A percentile compares a stretch with the other conserved stretches of the same genome.
Evolutionary conservation across 2,113 vertebrate species (phyloP).

Genomic region (Uria aalge): DNA sequence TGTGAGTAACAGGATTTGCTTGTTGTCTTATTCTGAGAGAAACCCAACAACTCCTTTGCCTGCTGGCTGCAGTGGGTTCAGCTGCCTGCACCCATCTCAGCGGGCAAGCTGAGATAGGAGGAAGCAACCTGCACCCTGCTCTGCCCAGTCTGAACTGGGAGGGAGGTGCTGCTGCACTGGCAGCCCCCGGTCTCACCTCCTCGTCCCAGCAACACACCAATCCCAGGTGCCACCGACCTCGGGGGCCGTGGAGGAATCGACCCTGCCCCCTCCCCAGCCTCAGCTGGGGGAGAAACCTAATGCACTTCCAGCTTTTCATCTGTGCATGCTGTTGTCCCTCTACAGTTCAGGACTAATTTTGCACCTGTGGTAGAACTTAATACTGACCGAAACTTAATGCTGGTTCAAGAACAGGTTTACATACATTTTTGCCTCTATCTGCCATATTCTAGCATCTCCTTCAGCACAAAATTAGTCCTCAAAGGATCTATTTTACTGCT

Average conservation of each 20-base stretch:
- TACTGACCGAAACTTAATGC: background rate
- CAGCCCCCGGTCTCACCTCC: fast-evolving
- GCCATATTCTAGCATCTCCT: background rate
- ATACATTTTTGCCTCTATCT: background rate
- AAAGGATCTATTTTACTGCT: background rate
- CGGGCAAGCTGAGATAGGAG: background rate
- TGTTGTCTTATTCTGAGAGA: background rate
- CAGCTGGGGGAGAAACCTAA: background rate
- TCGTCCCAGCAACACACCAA: fast-evolving
- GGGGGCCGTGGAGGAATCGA: fast-evolving
- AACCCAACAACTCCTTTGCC: background rate
- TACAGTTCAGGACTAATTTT: background rate
- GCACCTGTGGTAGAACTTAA: background rate
- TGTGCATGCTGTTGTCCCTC: fast-evolving
- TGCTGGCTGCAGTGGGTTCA: background rate
- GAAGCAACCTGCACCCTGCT: background rate
- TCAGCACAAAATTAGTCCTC: background rate
- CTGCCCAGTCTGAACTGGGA: no score
- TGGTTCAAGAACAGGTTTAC: background rate
- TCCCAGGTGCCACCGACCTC: no score
- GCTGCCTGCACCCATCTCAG: background rate
- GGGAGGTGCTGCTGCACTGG: fast-evolving
- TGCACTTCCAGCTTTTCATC: background rate
- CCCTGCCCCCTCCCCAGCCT: background rate
- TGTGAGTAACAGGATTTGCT: background rate